These are phyloP conservation scores for Phenganax marumi DNA, from an alignment of 92 coral and sea anemone genomes.

Conservation along the genomic window DNA sequence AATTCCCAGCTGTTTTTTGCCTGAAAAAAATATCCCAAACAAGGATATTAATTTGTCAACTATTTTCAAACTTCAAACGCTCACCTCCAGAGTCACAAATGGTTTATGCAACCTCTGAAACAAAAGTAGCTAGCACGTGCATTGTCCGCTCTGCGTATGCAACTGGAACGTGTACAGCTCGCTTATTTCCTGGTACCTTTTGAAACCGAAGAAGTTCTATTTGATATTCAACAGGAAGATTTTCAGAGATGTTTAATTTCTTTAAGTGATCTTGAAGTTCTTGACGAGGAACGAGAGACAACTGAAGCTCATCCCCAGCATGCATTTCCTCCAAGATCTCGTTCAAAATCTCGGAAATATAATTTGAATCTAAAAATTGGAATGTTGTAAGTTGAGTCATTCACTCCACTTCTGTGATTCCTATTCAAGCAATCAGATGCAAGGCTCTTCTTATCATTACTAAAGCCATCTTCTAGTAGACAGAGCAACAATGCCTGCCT, in stretches of 20 bases:
- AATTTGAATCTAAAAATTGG: constrained; percentile 60
- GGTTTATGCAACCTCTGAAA: constrained; percentile 47
- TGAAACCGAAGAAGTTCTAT: constrained; percentile 59
- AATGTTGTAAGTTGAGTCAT: neutral
- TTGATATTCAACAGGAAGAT: constrained; percentile 41
- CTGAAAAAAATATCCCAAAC: constrained; percentile 21
- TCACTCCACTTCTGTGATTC: too few species aligned
- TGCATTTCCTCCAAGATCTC: constrained; percentile 71
- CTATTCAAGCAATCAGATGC: too few species aligned
- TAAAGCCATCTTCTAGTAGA: too few species aligned
- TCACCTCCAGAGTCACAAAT: too few species aligned
- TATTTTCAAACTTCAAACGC: too few species aligned
- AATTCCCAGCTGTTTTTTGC: constrained; percentile 67
- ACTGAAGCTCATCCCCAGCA: constrained; percentile 49
- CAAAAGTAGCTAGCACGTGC: constrained; percentile 40
- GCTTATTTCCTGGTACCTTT: neutral
- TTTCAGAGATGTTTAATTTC: constrained; percentile 21
- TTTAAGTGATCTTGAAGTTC: constrained; percentile 2
- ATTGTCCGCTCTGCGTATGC: too few species aligned
- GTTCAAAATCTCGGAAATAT: constrained; percentile 63
- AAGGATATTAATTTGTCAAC: neutral
- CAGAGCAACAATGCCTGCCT: too few species aligned
- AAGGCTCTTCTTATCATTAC: too few species aligned
- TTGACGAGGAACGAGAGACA: constrained; percentile 24
- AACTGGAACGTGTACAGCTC: too few species aligned